These are phyloP conservation scores for Xiphorhynchus erythropygius DNA, from an alignment of 2,797 vertebrate species.

Conservation along the genomic window DNA sequence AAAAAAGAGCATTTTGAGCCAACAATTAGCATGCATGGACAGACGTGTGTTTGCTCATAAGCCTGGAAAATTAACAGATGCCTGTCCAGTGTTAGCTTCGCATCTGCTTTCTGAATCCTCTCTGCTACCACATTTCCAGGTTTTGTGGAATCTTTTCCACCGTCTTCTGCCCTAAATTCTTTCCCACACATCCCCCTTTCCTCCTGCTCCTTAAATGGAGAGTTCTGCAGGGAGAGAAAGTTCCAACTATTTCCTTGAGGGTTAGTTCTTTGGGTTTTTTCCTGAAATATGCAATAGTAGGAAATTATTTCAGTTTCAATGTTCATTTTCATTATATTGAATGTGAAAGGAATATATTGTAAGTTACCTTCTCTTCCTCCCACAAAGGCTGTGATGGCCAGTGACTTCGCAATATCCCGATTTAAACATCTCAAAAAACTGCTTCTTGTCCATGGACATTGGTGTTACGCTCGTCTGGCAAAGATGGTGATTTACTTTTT, in stretches of 20 bases:
- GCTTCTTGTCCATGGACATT: slow-evolving; percentile 92
- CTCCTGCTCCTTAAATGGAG: background rate
- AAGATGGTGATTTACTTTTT: slow-evolving; percentile 96
- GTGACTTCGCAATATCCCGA: slow-evolving; percentile 91
- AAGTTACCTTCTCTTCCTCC: background rate
- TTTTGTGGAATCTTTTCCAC: background rate
- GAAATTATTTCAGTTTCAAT: background rate
- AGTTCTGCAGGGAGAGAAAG: background rate
- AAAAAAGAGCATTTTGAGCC: background rate
- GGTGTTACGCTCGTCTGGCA: slow-evolving; percentile 90
- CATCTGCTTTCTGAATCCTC: background rate
- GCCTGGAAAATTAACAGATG: slow-evolving; percentile 41
- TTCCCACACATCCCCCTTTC: background rate
- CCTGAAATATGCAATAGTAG: background rate
- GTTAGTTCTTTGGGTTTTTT: background rate
- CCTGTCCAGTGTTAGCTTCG: background rate
- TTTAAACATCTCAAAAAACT: slow-evolving; percentile 94
- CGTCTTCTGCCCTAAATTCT: background rate
- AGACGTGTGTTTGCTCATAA: background rate
- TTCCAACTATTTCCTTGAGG: background rate
- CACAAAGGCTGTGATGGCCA: slow-evolving; percentile 92
- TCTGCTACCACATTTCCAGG: background rate
- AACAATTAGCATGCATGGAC: background rate
- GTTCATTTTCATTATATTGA: background rate
- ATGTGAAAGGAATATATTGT: background rate